Base-by-base conservation (phyloP, 2,888 invertebrate genomes). In the Luperina testacea region DNA sequence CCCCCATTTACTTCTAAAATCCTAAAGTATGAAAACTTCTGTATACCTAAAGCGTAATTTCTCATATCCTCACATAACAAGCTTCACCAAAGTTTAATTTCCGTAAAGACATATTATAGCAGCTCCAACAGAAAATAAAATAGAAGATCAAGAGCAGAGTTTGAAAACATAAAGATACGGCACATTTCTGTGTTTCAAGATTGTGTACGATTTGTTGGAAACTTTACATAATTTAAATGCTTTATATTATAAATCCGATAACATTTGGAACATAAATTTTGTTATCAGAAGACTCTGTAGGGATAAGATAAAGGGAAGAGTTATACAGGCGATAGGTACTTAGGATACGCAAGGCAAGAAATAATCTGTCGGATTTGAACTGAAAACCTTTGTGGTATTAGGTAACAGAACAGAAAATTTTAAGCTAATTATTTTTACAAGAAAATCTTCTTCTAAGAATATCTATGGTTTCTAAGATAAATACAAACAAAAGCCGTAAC, bases 231-330 rank as follows among this genome's bases (percentile, higher is more conserved):
- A 85, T 86, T 82, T 85, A 83, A 89, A 89, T 80, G 81, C 72
- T 85, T 81, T 85, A 87, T 81, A 77, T 86, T 81, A 81, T 65
- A 72, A 74, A 77, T 74, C 77, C 77, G 87, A 87, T 89, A 90
- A 80, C 82, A 75, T 78, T 85, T 77, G 72, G 81, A 88, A 89
- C 82, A 90, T 92, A 92, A 90, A 92, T 92, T 91, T 80, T 87
- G 90, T 92, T 92, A 93, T 92, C 92, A 85, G 81, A 90, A 90
- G 90, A 90, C 90, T 88, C 84, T 88, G 84, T 79, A 82, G 72
- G 89, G 89, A 91, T 92, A 90, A 93, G 92, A 93, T 94, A 93
- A 76, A 88, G 83, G 83, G 77, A 75, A 79, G 83, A 92, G 90
- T 90, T 91, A 91, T 89, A 89, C 86, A 63, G 61, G 68, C 90